Conservation (phyloP, 2,113 vertebrate genomes). For the Trichomycterus rosablanca region DNA sequence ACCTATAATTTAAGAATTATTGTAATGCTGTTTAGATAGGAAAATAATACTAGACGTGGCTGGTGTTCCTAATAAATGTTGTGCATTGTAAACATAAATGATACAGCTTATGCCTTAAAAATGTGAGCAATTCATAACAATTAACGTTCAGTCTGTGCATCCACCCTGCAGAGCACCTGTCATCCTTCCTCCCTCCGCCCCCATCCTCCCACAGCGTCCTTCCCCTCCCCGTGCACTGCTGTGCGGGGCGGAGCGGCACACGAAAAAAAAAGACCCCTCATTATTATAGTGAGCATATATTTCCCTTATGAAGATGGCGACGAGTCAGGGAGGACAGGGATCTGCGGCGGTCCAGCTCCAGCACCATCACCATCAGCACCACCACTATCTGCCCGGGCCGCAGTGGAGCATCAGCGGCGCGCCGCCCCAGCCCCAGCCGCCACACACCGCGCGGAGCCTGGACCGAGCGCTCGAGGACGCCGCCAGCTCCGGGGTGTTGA, state of each 20-base stretch:
- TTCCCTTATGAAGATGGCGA: slow-evolving; percentile 82
- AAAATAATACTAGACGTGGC: too few species aligned
- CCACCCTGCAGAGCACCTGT: slow-evolving; percentile 13
- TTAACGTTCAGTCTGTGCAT: too few species aligned
- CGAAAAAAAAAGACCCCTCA: slow-evolving; percentile 54
- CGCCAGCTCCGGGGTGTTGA: slow-evolving; percentile 83
- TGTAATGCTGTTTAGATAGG: too few species aligned
- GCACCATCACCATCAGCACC: slow-evolving; percentile 71
- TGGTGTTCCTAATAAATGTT: too few species aligned
- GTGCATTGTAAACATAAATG: too few species aligned
- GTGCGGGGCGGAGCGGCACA: slow-evolving; percentile 69
- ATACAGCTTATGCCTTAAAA: too few species aligned
- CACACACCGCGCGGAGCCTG: slow-evolving; percentile 81
- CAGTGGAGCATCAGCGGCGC: slow-evolving; percentile 77
- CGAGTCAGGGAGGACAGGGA: slow-evolving; percentile 77
- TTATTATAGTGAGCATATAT: slow-evolving; percentile 70
- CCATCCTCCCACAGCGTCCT: slow-evolving; percentile 25
- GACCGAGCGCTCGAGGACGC: slow-evolving; percentile 93
- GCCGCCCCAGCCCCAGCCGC: slow-evolving; percentile 71
- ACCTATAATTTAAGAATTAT: too few species aligned
- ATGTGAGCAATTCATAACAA: too few species aligned
- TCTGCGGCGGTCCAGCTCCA: slow-evolving; percentile 62
- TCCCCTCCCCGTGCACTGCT: slow-evolving; percentile 39
- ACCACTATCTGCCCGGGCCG: slow-evolving; percentile 73
- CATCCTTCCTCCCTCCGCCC: not conserved